Evolutionary conservation across 2,888 invertebrate species (phyloP), one percentile per base, ranked within the genome.

Genomic region (Limnephilus lunatus): DNA sequence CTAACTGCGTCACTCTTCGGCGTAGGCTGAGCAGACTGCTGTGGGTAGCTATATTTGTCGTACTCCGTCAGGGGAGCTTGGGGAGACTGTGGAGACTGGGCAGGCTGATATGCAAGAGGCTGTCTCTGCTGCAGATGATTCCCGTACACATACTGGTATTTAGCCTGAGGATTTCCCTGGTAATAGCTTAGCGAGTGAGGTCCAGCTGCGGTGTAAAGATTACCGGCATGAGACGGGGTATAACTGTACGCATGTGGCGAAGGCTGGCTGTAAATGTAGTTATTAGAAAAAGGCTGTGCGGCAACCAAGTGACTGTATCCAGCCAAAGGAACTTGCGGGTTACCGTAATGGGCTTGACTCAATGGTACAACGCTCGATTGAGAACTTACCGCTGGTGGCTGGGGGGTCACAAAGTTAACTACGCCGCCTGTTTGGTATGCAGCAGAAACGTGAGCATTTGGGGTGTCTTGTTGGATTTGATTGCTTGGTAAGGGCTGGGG

Each of bases 111-210:
- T 9, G 53, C 30, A 9, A 32, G 81, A 32, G 91, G 85, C 68
- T 93, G 93, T 25, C 93, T 93, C 81, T 92, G 92, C 9, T 80
- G 89, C 25, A 68, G 81, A 7, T 39, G 30, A 39, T 19, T 25
- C 53, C 94, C 94, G 91, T 95, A 95, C 2, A 95, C 94, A 39
- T 95, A 94, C 32, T 94, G 95, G 91, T 95, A 95, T 92, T 95
- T 96, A 0, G 95, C 94, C 94, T 96, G 96, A 12, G 95, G 94
- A 93, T 94, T 95, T 4, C 95, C 94, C 35, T 95, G 95, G 93
- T 95, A 95, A 91, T 96, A 96, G 91, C 95, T 95, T 92, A 95
- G 94, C 85, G 94, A 95, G 93, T 95, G 96, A n/a, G 68, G 68
- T 0, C 94, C 94, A 9, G 95, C 95, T 91, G 95, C 95, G 0